These are phyloP conservation scores for Aphelinus atriplicis DNA, from an alignment of 1,140 invertebrate genomes.

Conservation along the genomic window DNA sequence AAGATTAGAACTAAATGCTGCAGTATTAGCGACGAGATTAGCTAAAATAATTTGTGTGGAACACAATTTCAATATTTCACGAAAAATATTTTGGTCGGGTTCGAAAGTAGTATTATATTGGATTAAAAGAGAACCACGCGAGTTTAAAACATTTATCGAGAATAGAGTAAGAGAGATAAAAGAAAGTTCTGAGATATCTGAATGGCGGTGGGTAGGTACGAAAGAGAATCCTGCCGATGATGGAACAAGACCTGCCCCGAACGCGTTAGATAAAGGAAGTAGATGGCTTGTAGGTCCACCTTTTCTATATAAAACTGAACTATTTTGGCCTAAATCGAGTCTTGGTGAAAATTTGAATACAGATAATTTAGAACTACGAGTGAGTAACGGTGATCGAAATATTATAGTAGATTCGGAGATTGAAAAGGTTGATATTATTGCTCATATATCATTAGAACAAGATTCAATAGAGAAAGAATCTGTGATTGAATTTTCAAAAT, in stretches of 20 bases:
- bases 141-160: conserved; percentile 58
- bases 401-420: background rate
- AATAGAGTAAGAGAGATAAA: conserved; percentile 59
- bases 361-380: background rate
- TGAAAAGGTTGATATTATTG: background rate
- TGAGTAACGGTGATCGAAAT: background rate
- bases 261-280: background rate
- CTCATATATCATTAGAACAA: too few relatives aligned
- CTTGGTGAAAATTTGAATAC: background rate
- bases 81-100: conserved; percentile 51
- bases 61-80: conserved; percentile 23
- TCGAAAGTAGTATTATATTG: conserved; percentile 51
- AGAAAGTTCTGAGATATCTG: conserved; percentile 28
- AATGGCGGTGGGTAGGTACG: conserved; percentile 48
- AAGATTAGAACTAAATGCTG: conserved; percentile 54
- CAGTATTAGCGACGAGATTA: conserved; percentile 50
- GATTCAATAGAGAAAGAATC: background rate
- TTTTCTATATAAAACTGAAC: conserved; percentile 31
- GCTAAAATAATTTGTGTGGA: conserved; percentile 44
- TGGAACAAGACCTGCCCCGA: conserved; percentile 29
- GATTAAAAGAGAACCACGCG: conserved; percentile 42
- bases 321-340: conserved; percentile 20
- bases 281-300: conserved; percentile 42
- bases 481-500: background rate
- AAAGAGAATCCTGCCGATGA: conserved; percentile 49